These are phyloP conservation scores for Phaenicophaeus curvirostris DNA, from an alignment of 2,797 vertebrate genomes.

Conservation along the genomic window DNA sequence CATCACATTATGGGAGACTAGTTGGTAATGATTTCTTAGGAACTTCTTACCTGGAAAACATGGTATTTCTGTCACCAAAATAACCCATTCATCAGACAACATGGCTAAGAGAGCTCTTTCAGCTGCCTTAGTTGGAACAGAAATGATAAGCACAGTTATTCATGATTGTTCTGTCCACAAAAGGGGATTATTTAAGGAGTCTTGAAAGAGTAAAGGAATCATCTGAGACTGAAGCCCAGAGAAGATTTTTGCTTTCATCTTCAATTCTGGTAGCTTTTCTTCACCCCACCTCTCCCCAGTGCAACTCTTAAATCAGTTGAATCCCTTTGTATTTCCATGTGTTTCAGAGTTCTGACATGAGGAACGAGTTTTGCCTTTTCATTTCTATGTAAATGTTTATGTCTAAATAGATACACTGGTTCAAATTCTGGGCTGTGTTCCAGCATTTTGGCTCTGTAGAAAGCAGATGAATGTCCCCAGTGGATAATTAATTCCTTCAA, in stretches of 20 bases:
- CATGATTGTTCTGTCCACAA: background rate
- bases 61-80: background rate
- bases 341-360: background rate
- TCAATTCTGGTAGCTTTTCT: slow-evolving; percentile 23
- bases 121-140: background rate
- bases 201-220: slow-evolving; percentile 32
- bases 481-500: background rate
- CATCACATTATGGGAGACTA: background rate
- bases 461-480: background rate
- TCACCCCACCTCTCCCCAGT: slow-evolving; percentile 29
- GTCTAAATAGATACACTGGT: slow-evolving; percentile 35
- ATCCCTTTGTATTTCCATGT: slow-evolving; percentile 1
- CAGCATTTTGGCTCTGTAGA: background rate
- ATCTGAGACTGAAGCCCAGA: background rate
- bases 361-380: slow-evolving; percentile 21
- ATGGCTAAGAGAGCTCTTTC: background rate
- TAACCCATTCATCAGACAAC: background rate
- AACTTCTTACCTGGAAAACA: background rate
- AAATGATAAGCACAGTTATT: slow-evolving; percentile 23
- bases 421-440: slow-evolving; percentile 25
- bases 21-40: background rate
- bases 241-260: slow-evolving; percentile 59
- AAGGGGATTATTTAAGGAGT: slow-evolving; percentile 37
- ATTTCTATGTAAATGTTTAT: slow-evolving; percentile 62
- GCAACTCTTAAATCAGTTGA: background rate